These are phyloP conservation scores for Phthorimaea operculella DNA, from an alignment of 1,140 invertebrate genomes.

Conservation along the genomic window DNA sequence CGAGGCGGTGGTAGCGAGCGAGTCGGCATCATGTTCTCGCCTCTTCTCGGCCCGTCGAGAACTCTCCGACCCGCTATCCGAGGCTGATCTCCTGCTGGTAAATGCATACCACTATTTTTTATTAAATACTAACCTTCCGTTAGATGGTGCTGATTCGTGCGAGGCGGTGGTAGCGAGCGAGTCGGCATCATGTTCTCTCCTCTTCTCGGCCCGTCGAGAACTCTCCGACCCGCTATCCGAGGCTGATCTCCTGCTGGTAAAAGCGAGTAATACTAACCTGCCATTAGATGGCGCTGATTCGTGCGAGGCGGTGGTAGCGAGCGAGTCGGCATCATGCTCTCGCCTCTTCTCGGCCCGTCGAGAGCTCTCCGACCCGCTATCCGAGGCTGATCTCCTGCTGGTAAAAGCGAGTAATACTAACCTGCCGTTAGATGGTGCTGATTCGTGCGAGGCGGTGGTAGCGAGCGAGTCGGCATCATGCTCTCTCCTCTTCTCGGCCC, in stretches of 20 bases:
- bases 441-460: constrained; percentile 81
- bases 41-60: constrained; percentile 5
- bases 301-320: constrained; percentile 82
- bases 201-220: constrained; percentile 4
- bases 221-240: constrained; percentile 58
- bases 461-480: constrained; percentile 86
- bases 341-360: constrained; percentile 7
- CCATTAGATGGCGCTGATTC: too few species aligned
- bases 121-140: too few species aligned
- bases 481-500: constrained; percentile 26
- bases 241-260: constrained; percentile 33
- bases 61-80: constrained; percentile 55
- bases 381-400: constrained; percentile 54
- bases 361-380: constrained; percentile 46
- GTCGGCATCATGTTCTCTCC: constrained; percentile 77
- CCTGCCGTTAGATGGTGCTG: neutral
- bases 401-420: too few species aligned
- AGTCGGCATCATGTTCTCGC: constrained; percentile 79
- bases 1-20: constrained; percentile 82
- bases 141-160: constrained; percentile 66
- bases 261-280: too few species aligned
- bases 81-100: constrained; percentile 38
- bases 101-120: too few species aligned
- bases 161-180: constrained; percentile 84
- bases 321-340: constrained; percentile 83